Conservation (phyloP, 2,888 invertebrate genomes). For the Caenorhabditis sp. region DNA sequence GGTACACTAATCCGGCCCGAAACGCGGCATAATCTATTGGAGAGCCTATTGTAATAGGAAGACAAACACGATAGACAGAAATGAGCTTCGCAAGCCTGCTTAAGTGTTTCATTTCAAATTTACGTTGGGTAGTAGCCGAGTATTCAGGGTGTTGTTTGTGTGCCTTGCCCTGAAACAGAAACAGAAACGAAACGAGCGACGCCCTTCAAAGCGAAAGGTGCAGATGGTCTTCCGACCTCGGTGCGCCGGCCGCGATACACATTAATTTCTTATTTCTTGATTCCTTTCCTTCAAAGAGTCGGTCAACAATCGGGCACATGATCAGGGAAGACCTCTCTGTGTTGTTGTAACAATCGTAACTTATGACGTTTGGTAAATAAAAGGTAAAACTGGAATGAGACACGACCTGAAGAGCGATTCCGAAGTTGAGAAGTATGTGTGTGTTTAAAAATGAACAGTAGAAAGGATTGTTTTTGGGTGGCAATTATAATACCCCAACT, state of each 20-base stretch:
- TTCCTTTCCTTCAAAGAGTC: slow-evolving; percentile 16
- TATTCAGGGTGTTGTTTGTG: slow-evolving; percentile 11
- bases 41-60: slow-evolving; percentile 56
- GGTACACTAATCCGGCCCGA: slow-evolving; percentile 43
- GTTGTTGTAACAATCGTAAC: slow-evolving; percentile 28
- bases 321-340: slow-evolving; percentile 32
- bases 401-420: neutral
- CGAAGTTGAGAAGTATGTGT: neutral
- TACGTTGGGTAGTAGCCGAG: slow-evolving; percentile 8
- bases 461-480: slow-evolving; percentile 47
- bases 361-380: slow-evolving; percentile 54
- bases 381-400: slow-evolving; percentile 37
- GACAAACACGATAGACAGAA: slow-evolving; percentile 44
- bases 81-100: slow-evolving; percentile 36
- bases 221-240: slow-evolving; percentile 39
- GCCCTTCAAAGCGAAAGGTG: slow-evolving; percentile 12
- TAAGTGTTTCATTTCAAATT: slow-evolving; percentile 49
- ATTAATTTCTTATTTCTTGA: neutral
- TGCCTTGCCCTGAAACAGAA: too few relatives aligned
- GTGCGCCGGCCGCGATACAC: neutral
- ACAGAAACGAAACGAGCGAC: neutral
- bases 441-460: neutral
- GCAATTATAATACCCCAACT: slow-evolving; percentile 3
- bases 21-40: slow-evolving; percentile 48
- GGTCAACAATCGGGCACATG: slow-evolving; percentile 44